Evolutionary conservation across 30 jellyfish, hydroid and myxozoan genomes (phyloP), one percentile per base, ranked within the genome.

Genomic region (Turritopsis dohrnii): DNA sequence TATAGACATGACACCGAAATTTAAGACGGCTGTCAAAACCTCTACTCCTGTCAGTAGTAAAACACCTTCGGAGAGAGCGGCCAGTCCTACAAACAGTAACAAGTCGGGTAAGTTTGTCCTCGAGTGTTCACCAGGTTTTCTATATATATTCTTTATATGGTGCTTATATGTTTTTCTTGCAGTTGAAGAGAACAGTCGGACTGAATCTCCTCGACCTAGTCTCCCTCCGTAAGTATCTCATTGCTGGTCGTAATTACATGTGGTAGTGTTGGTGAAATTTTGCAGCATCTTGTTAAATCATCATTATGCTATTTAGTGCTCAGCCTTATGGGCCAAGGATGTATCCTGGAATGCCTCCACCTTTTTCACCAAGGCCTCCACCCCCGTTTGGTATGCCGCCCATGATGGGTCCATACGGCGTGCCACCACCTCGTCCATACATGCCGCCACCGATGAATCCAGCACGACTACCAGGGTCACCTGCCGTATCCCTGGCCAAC

Each of bases 1-100:
- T 66, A 82, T 82, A 1, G 89, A 82, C 65, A 82, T 82, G 89
- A 20, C 89, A 27, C 87, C 87, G 52, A 30, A 80, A 65, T 80
- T 80, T 1, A 82, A 82, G 29, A 16, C 52, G n/a, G 20, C 29
- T 23, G 53, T 30, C 8, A 79, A 53, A 22, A 9, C 79, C 26
- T 82, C 89, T 1, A 29, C 84, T 4, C 83, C 83, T 21, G 54
- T 74, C 65, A 74, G 83, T 71, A 74, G 83, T 74, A 74, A 74
- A 74, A 29, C 83, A 23, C 27, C 65, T 23, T 74, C 83, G n/a
- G 83, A 74, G 65, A 54, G 89, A 21, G 84, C 85, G 27, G 85
- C 26, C 16, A 82, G 89, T 71, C 89, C 89, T 21, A 65, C 84
- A 13, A 82, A 71, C 85, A 82, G 84, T 66, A 72, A 82, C 31